Conservation (phyloP, 2,113 vertebrate species). For the Porphyrio hochstetteri region DNA sequence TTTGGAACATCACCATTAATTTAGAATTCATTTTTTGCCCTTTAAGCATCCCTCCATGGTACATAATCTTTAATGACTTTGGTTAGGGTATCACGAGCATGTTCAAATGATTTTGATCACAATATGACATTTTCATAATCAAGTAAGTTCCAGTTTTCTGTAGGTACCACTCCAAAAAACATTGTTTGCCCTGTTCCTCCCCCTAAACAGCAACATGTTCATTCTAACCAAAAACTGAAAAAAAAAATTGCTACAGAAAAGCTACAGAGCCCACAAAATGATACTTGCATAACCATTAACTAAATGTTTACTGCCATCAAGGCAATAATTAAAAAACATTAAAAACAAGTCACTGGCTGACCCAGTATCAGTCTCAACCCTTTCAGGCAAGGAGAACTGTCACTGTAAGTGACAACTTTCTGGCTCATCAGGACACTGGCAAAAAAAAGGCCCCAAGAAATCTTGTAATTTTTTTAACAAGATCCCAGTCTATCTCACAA, state of each 20-base stretch:
- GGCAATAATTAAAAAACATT: constrained; percentile 28
- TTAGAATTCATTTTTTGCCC: not conserved
- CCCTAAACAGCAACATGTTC: not conserved
- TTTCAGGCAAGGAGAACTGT: constrained; percentile 18
- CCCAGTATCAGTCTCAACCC: not conserved
- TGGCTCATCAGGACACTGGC: constrained; percentile 31
- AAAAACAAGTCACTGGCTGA: constrained; percentile 33
- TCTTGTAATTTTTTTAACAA: constrained; percentile 42
- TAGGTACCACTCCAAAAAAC: not conserved
- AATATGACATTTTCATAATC: not conserved
- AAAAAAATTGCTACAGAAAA: not conserved
- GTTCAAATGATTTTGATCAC: not conserved
- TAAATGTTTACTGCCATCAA: not conserved
- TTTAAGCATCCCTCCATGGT: not conserved
- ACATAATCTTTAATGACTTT: not conserved
- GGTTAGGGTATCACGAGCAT: not conserved
- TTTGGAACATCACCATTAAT: not conserved
- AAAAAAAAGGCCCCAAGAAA: constrained; percentile 51
- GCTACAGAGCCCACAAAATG: not conserved
- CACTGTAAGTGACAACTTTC: constrained; percentile 54
- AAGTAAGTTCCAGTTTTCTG: not conserved
- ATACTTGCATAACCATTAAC: not conserved
- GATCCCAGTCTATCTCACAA: constrained; percentile 39
- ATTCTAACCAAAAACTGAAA: not conserved
- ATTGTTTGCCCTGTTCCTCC: not conserved